phyloP scores from a whole-genome alignment of 2,888 invertebrate genomes.

The Synergus umbraculus region DNA sequence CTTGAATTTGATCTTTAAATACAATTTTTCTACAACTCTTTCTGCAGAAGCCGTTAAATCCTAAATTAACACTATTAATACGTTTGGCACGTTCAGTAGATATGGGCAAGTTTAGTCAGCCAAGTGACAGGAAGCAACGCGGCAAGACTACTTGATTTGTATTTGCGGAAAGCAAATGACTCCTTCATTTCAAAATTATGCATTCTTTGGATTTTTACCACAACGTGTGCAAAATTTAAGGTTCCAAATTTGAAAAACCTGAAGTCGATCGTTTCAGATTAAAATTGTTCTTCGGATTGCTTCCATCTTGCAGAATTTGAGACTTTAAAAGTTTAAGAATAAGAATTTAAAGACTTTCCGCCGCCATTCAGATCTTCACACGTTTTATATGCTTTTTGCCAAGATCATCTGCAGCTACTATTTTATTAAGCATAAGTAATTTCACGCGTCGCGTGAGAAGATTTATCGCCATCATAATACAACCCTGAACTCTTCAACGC shows the following conservation, averaged over 20 bases:
- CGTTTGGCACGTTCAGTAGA: slow-evolving; percentile 35
- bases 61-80: slow-evolving; percentile 19
- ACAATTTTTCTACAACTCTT: background rate
- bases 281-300: no score
- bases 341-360: background rate
- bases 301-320: no score
- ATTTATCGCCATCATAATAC: slow-evolving; percentile 57
- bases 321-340: background rate
- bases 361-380: slow-evolving; percentile 3
- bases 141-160: slow-evolving; percentile 34
- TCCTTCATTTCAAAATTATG: slow-evolving; percentile 15
- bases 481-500: slow-evolving; percentile 58
- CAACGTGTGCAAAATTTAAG: background rate
- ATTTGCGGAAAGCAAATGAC: slow-evolving; percentile 18
- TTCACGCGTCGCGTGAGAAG: slow-evolving; percentile 41
- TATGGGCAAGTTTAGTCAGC: slow-evolving; percentile 38
- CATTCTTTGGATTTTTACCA: background rate
- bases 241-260: no score
- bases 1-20: no score
- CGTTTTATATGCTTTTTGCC: background rate
- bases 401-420: slow-evolving; percentile 3
- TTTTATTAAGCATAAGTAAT: slow-evolving; percentile 38
- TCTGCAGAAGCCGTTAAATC: background rate
- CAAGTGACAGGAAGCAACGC: slow-evolving; percentile 34
- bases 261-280: no score